These are phyloP conservation scores for Coenonympha arcania DNA, from an alignment of 2,888 invertebrate species.

Conservation along the genomic window DNA sequence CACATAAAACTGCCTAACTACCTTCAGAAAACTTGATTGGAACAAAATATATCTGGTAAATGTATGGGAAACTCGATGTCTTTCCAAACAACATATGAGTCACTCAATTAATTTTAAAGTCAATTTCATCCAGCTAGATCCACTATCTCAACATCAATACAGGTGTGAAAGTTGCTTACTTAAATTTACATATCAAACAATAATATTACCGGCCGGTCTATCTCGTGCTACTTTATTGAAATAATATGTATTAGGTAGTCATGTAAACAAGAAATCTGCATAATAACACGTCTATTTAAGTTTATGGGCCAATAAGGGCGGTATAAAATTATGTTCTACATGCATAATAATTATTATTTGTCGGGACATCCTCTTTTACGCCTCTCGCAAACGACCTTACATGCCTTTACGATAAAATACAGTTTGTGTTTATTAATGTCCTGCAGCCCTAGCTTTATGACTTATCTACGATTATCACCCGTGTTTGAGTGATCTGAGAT, in stretches of 20 bases:
- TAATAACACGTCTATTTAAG: constrained; percentile 25
- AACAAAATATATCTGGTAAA: background rate
- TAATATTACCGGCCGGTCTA: constrained; percentile 18
- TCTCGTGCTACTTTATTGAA: constrained; percentile 24
- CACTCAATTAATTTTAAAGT: constrained; percentile 8
- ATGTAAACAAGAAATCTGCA: constrained; percentile 24
- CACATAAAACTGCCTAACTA: no score
- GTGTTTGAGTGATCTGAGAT: no score
- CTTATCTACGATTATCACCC: no score
- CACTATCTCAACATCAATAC: constrained; percentile 4
- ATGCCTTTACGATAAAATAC: background rate
- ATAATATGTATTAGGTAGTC: constrained; percentile 26
- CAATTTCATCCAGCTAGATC: constrained; percentile 5
- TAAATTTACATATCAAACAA: constrained; percentile 20
- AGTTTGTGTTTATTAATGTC: background rate
- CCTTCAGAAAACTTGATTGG: no score
- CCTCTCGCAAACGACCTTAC: constrained; percentile 15
- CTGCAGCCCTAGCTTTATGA: no score
- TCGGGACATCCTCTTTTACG: constrained; percentile 24
- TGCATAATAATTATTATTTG: constrained; percentile 19
- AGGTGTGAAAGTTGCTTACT: constrained; percentile 18
- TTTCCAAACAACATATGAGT: background rate
- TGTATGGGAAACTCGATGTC: background rate
- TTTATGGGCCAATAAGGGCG: constrained; percentile 20
- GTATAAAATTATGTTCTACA: constrained; percentile 16